These are phyloP conservation scores for Tadarida brasiliensis DNA, from an alignment of 2,797 vertebrate genomes.

Conservation along the genomic window DNA sequence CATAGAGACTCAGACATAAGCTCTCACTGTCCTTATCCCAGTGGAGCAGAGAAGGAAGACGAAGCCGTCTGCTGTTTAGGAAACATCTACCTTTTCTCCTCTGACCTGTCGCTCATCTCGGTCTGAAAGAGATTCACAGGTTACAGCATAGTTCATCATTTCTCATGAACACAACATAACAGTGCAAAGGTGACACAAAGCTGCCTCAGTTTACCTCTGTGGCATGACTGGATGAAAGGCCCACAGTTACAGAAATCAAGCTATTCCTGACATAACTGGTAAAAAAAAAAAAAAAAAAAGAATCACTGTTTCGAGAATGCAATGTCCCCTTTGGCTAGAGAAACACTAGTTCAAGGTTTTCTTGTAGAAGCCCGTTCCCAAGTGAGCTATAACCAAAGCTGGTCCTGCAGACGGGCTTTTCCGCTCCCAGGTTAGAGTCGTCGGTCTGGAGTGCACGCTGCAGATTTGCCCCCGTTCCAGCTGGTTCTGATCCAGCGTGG, in stretches of 20 bases:
- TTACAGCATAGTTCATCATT: neutral
- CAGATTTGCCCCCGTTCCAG: neutral
- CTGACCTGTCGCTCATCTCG: neutral
- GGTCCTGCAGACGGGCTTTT: neutral
- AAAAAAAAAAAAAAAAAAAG: neutral
- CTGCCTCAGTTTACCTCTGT: neutral
- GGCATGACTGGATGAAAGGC: neutral
- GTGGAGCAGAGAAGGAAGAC: neutral
- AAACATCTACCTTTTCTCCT: neutral
- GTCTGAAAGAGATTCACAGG: neutral
- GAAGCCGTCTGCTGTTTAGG: neutral
- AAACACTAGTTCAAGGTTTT: neutral
- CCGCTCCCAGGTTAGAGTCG: neutral
- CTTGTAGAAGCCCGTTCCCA: neutral
- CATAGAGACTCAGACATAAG: neutral
- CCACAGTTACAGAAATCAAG: neutral
- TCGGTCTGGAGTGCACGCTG: neutral
- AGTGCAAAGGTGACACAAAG: neutral
- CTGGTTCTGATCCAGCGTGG: neutral
- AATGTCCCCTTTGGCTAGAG: neutral
- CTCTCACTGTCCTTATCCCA: neutral
- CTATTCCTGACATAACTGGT: neutral
- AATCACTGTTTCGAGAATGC: neutral
- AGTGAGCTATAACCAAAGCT: neutral
- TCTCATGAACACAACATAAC: neutral